phyloP scores from a whole-genome alignment of 2,888 invertebrate species.

The Philopedon plagiatum region DNA sequence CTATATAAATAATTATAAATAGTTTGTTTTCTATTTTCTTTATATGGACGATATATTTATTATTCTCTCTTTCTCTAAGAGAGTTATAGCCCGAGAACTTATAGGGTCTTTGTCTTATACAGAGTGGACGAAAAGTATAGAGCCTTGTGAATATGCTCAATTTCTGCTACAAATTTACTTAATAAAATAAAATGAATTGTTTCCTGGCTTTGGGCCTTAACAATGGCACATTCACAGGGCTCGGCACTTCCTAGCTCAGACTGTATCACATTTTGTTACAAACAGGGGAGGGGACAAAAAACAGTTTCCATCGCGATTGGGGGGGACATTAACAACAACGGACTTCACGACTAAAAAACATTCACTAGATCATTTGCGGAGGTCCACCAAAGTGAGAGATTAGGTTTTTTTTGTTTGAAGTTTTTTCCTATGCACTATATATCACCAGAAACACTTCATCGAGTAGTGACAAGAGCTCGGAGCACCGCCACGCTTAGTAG shows the following conservation, averaged over 20 bases:
- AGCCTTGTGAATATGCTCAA: background rate
- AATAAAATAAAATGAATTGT: too few species aligned
- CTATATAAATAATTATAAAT: constrained; percentile 36
- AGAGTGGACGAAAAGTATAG: constrained; percentile 2
- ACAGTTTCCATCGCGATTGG: constrained; percentile 24
- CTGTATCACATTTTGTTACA: constrained; percentile 24
- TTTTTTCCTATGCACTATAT: constrained; percentile 23
- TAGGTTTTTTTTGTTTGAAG: background rate
- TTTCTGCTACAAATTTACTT: background rate
- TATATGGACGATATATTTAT: constrained; percentile 43
- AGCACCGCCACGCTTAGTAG: constrained; percentile 32
- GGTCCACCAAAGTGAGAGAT: constrained; percentile 7
- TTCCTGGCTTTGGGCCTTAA: background rate
- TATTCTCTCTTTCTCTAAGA: constrained; percentile 27
- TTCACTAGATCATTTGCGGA: constrained; percentile 38
- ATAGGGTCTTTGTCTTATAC: constrained; percentile 9
- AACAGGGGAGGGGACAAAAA: background rate
- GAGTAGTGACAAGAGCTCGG: constrained; percentile 18
- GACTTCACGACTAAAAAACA: constrained; percentile 48
- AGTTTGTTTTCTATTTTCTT: constrained; percentile 25
- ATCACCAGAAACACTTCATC: constrained; percentile 41
- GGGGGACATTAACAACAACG: constrained; percentile 43
- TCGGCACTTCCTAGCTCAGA: constrained; percentile 1
- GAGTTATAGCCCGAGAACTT: constrained; percentile 13
- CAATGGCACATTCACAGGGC: background rate